Evolutionary conservation across 1,140 invertebrate species (phyloP).

Genomic region (Drosophila subpulchrella): DNA sequence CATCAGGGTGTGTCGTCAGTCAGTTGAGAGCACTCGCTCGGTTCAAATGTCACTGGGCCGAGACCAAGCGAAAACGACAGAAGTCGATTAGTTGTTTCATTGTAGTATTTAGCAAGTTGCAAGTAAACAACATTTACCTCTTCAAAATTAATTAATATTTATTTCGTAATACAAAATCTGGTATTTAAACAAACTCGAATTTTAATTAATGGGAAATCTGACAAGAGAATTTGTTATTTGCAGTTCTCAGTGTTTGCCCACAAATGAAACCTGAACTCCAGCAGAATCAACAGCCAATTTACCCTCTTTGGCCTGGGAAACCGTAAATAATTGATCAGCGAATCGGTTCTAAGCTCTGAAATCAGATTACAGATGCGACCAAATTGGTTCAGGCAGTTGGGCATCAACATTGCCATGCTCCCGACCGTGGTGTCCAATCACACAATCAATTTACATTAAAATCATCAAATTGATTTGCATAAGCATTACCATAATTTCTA

Average conservation of each 20-base stretch:
- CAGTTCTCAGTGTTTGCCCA: background rate
- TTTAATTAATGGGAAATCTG: background rate
- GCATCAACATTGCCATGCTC: background rate
- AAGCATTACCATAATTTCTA: conserved; percentile 41
- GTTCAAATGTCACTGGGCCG: conserved; percentile 30
- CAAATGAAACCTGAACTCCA: background rate
- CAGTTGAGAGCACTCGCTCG: conserved; percentile 18
- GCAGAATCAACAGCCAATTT: conserved; percentile 3
- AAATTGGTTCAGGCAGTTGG: background rate
- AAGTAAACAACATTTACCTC: background rate
- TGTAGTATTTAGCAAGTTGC: too few relatives aligned
- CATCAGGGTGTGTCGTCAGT: conserved; percentile 23
- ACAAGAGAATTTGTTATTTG: background rate
- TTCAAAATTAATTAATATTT: background rate
- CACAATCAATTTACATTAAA: conserved; percentile 25
- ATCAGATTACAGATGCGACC: conserved; percentile 4
- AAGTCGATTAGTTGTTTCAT: conserved; percentile 1
- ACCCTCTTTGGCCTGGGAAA: background rate
- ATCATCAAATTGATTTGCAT: conserved; percentile 21
- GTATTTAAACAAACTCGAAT: background rate
- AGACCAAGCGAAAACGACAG: background rate
- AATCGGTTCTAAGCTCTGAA: conserved; percentile 1
- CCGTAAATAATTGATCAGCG: conserved; percentile 24
- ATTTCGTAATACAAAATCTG: background rate
- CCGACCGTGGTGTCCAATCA: conserved; percentile 2